Evolutionary conservation across 2,113 vertebrate genomes (phyloP).

Genomic region (Microtus montanus): DNA sequence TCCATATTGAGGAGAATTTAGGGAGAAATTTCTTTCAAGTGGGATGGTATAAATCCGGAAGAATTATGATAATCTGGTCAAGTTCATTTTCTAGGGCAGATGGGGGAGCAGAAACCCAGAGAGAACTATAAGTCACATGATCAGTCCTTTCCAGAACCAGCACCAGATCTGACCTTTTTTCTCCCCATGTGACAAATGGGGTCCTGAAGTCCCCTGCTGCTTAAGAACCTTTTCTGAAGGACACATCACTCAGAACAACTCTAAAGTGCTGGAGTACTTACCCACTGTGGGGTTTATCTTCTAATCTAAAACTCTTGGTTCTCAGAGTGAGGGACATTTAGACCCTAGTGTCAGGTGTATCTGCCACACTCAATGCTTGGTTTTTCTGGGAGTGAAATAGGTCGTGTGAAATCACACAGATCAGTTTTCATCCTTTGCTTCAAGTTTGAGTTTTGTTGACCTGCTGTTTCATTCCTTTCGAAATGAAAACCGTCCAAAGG

Average conservation of each 20-base stretch:
- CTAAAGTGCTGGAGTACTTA: not conserved
- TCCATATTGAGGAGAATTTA: slow-evolving; percentile 17
- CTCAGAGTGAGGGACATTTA: not conserved
- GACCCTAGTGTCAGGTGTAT: not conserved
- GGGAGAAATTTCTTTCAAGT: not conserved
- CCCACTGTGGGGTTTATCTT: not conserved
- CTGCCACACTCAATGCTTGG: not conserved
- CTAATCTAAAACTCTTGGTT: not conserved
- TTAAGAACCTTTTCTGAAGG: not conserved
- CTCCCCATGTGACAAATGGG: not conserved
- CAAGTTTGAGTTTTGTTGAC: slow-evolving; percentile 30
- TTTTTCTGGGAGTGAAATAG: not conserved
- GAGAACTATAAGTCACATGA: not conserved
- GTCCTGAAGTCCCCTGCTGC: not conserved
- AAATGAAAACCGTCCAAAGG: slow-evolving; percentile 23
- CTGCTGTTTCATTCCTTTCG: not conserved
- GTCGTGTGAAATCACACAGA: not conserved
- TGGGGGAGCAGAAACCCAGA: not conserved
- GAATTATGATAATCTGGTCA: not conserved
- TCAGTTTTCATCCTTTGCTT: not conserved
- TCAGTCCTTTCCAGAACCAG: not conserved
- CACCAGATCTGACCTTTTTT: not conserved
- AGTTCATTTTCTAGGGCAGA: slow-evolving; percentile 23
- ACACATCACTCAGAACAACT: not conserved
- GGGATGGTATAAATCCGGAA: not conserved